phyloP scores from a whole-genome alignment of 2,113 vertebrate genomes.

The Halcyon senegalensis region DNA sequence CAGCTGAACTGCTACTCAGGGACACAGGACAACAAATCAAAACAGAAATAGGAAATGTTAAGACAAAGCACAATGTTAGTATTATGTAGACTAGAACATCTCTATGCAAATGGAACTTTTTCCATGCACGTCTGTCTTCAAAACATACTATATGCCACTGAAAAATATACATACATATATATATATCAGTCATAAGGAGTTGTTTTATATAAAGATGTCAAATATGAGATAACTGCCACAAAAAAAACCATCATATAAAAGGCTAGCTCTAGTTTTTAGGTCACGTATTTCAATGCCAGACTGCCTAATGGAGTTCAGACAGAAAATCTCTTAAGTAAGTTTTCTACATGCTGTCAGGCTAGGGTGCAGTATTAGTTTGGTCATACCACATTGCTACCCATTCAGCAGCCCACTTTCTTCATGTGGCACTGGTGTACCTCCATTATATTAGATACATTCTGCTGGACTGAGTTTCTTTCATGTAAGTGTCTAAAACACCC shows the following conservation, averaged over 20 bases:
- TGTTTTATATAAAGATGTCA: neutral
- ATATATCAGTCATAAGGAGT: neutral
- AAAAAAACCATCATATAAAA: neutral
- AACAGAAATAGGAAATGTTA: neutral
- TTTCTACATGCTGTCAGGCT: neutral
- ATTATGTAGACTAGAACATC: neutral
- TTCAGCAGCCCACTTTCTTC: neutral
- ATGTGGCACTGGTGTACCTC: neutral
- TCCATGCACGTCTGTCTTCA: neutral
- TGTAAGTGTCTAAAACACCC: neutral
- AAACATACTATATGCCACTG: neutral
- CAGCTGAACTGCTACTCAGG: conserved; percentile 30
- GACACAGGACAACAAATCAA: conserved; percentile 25
- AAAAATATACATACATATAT: neutral
- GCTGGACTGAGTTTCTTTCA: neutral
- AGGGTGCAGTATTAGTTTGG: neutral
- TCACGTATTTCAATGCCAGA: neutral
- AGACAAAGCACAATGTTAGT: neutral
- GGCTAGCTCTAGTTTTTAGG: neutral
- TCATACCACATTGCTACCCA: neutral
- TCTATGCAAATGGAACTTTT: neutral
- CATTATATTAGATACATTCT: neutral
- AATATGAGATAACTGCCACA: neutral
- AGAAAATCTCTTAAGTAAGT: neutral
- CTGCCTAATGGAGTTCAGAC: neutral